Evolutionary conservation across 2,888 invertebrate genomes (phyloP).

Genomic region (Patella pellucida): DNA sequence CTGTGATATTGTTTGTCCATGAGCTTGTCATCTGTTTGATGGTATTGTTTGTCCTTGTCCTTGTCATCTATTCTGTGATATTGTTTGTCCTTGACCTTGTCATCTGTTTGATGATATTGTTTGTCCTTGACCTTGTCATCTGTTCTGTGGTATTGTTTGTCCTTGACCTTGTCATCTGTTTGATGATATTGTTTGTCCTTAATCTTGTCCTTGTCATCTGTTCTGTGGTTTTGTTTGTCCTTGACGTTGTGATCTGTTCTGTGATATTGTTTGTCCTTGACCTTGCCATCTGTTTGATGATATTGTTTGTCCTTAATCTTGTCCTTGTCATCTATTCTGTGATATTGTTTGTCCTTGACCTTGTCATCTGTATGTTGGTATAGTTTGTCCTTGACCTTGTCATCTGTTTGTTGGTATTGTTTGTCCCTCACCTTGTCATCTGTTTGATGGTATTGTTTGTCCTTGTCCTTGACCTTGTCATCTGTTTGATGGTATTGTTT

Average conservation of each 20-base stretch:
- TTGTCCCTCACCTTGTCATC: slow-evolving; percentile 5
- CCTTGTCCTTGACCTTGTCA: slow-evolving; percentile 11
- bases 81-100: too few relatives aligned
- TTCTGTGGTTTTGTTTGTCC: not conserved
- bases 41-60: too few relatives aligned
- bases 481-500: not conserved
- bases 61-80: too few relatives aligned
- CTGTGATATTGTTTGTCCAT: not conserved
- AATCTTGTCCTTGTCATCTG: slow-evolving; percentile 9
- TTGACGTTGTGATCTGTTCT: not conserved
- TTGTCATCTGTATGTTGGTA: not conserved
- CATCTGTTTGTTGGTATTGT: not conserved
- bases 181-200: not conserved
- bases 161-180: not conserved
- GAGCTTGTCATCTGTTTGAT: not conserved
- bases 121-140: not conserved
- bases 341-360: too few relatives aligned
- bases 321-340: too few relatives aligned
- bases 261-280: not conserved
- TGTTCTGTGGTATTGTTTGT: slow-evolving; percentile 3
- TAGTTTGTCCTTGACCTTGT: not conserved
- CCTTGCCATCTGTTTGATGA: not conserved
- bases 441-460: not conserved
- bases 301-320: too few relatives aligned
- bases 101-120: not conserved